phyloP scores from a whole-genome alignment of 2,888 invertebrate species.

The Drosophila barbarae region DNA sequence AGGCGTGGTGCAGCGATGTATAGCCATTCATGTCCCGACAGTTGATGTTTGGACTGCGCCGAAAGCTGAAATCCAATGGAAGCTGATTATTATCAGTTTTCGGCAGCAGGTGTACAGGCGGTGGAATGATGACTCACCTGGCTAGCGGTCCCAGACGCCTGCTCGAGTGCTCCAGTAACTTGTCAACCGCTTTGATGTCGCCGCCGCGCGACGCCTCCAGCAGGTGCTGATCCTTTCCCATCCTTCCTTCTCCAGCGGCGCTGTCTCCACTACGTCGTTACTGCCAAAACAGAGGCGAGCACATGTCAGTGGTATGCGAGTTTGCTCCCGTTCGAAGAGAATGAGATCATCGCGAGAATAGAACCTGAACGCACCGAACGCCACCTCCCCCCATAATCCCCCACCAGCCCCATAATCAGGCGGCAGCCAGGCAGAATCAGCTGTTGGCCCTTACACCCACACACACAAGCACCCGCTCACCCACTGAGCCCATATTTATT shows the following conservation, averaged over 20 bases:
- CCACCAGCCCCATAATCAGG: constrained; percentile 48
- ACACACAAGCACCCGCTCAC: neutral
- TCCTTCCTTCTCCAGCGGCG: constrained; percentile 74
- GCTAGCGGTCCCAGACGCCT: constrained; percentile 96
- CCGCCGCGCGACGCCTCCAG: constrained; percentile 96
- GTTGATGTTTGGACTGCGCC: constrained; percentile 93
- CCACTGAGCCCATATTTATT: constrained; percentile 6
- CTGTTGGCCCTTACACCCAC: constrained; percentile 49
- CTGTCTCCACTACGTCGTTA: constrained; percentile 1
- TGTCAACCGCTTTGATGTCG: constrained; percentile 91
- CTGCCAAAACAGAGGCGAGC: constrained; percentile 11
- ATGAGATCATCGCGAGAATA: constrained; percentile 61
- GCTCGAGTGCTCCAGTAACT: constrained; percentile 91
- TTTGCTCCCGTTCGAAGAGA: constrained; percentile 24
- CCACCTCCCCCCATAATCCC: constrained; percentile 36
- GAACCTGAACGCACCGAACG: constrained; percentile 14
- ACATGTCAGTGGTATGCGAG: constrained; percentile 13
- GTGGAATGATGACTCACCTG: constrained; percentile 83
- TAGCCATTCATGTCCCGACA: constrained; percentile 95
- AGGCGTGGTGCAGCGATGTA: constrained; percentile 95
- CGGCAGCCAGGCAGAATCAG: constrained; percentile 60
- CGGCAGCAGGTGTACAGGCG: neutral
- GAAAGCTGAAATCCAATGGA: constrained; percentile 82
- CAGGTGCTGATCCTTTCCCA: constrained; percentile 98
- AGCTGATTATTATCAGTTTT: neutral